Conservation (phyloP, 2,888 invertebrate genomes). For the Cancer borealis region DNA sequence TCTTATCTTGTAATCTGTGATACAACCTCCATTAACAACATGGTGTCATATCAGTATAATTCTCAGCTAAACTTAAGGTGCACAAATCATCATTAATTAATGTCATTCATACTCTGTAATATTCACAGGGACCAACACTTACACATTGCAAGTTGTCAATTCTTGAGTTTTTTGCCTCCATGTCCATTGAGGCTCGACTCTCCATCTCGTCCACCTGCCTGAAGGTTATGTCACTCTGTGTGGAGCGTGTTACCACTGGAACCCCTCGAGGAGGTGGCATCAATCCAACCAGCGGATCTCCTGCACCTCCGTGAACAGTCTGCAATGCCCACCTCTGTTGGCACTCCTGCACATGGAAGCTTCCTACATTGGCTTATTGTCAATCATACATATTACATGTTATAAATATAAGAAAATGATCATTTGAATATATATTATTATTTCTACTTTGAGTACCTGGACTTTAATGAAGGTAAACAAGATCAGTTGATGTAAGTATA, state of each 20-base stretch:
- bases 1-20: too few relatives aligned
- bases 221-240: constrained; percentile 77
- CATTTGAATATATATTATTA: background rate
- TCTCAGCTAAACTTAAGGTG: too few relatives aligned
- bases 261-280: constrained; percentile 76
- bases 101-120: too few relatives aligned
- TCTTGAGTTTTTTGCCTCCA: constrained; percentile 76
- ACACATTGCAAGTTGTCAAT: constrained; percentile 77
- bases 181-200: constrained; percentile 75
- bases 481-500: background rate
- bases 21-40: too few relatives aligned
- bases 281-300: constrained; percentile 69
- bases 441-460: background rate
- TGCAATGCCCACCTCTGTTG: constrained; percentile 51
- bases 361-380: background rate
- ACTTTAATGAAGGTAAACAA: background rate
- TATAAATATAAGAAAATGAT: background rate
- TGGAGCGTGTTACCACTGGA: constrained; percentile 70
- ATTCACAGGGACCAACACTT: constrained; percentile 49
- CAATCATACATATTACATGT: background rate
- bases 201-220: constrained; percentile 77
- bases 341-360: background rate
- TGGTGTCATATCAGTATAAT: too few relatives aligned
- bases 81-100: too few relatives aligned
- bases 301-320: constrained; percentile 65